Percentiles rank a stretch among this genome's conserved stretches.
Conservation (phyloP, 2,797 vertebrate species). For the Pelobates cultripes region DNA sequence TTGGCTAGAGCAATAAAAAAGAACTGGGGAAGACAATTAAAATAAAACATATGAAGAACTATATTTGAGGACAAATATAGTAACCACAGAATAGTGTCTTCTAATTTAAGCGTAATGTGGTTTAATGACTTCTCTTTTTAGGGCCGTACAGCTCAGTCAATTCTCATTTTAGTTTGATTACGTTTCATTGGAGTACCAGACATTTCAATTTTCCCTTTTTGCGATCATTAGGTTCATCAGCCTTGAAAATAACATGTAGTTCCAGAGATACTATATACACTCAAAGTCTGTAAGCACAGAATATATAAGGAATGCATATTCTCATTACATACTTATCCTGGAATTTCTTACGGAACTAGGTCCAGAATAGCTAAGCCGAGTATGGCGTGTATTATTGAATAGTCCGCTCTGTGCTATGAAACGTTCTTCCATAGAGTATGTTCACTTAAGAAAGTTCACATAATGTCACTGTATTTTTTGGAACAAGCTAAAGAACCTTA, state of each 20-base stretch:
- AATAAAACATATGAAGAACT: not conserved
- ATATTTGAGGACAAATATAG: slow-evolving; percentile 16
- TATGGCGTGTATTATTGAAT: not conserved
- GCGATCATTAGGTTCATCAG: not conserved
- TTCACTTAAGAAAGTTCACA: not conserved
- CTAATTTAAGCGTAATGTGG: slow-evolving; percentile 3
- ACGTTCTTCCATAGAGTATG: not conserved
- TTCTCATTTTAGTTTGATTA: slow-evolving; percentile 7
- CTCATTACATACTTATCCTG: not conserved
- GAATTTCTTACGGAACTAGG: not conserved
- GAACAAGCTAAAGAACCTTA: not conserved
- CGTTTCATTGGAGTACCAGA: not conserved
- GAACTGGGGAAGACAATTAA: not conserved
- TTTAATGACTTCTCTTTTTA: slow-evolving; percentile 10
- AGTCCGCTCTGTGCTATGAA: not conserved
- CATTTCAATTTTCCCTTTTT: not conserved
- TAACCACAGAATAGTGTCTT: not conserved
- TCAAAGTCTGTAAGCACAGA: not conserved
- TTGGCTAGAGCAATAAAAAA: slow-evolving; percentile 12
- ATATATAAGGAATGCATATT: not conserved
- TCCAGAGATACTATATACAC: not conserved
- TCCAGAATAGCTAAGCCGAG: not conserved
- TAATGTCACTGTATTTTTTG: not conserved
- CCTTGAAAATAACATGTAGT: not conserved
- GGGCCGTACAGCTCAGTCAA: slow-evolving; percentile 4